Percentiles rank a stretch among this genome's conserved stretches.
Conservation (phyloP, 2,113 vertebrate genomes). For the Oreochromis spilurus region DNA sequence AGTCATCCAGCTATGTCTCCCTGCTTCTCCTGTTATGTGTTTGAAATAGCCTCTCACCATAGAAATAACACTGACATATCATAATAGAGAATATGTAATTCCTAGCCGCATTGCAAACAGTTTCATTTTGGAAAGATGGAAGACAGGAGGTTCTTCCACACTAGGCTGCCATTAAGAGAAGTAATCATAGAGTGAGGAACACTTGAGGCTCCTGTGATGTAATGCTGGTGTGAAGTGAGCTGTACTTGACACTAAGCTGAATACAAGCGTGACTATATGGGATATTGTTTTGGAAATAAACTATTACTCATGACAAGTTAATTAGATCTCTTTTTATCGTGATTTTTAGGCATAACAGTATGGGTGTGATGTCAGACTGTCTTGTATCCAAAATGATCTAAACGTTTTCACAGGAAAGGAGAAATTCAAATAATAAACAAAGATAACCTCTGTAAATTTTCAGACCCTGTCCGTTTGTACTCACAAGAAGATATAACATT, state of each 20-base stretch:
- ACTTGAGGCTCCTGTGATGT: slow-evolving; percentile 37
- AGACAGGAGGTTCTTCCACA: slow-evolving; percentile 39
- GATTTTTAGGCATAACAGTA: not conserved
- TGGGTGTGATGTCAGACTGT: not conserved
- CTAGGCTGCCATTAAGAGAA: slow-evolving; percentile 28
- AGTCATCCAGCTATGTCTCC: slow-evolving; percentile 4
- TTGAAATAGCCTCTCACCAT: slow-evolving; percentile 52
- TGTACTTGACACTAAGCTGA: slow-evolving; percentile 42
- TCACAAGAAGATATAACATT: not conserved
- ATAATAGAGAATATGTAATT: slow-evolving; percentile 24
- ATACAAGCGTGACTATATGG: slow-evolving; percentile 17
- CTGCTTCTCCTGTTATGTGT: slow-evolving; percentile 15
- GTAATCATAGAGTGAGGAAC: slow-evolving; percentile 19
- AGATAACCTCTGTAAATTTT: not conserved
- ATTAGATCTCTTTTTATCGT: not conserved
- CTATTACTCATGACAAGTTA: not conserved
- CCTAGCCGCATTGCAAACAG: slow-evolving; percentile 15
- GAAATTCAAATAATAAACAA: slow-evolving; percentile 10
- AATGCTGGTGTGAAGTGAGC: slow-evolving; percentile 46
- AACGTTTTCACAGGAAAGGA: not conserved
- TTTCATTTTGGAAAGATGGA: slow-evolving; percentile 54
- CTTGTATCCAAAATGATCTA: not conserved
- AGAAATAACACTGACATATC: slow-evolving; percentile 58
- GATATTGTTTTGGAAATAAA: slow-evolving; percentile 40
- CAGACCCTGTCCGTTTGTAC: not conserved